Percentiles rank a stretch among this genome's conserved stretches.
These are phyloP conservation scores for Lepisosteus osseus DNA, from an alignment of 2,113 vertebrate genomes.

Conservation along the genomic window DNA sequence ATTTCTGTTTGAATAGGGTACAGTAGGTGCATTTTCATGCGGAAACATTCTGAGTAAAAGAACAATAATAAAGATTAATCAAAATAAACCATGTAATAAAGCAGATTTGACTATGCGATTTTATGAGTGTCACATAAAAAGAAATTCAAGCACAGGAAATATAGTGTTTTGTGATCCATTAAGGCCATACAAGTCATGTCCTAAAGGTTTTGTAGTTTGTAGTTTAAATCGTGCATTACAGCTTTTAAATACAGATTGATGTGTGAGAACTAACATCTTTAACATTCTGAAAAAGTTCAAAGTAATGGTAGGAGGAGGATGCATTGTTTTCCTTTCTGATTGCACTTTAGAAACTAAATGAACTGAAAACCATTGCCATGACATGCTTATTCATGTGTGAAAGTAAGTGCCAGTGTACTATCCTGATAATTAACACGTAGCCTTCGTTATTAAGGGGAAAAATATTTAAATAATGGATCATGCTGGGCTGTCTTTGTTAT, in stretches of 20 bases:
- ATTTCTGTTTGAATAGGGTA: too few species aligned
- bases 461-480: constrained; percentile 43
- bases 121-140: too few species aligned
- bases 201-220: constrained; percentile 42
- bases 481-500: constrained; percentile 37
- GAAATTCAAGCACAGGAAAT: too few species aligned
- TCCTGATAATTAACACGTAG: constrained; percentile 59
- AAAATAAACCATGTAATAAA: too few species aligned
- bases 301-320: constrained; percentile 52
- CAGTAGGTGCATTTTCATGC: too few species aligned
- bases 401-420: constrained; percentile 57
- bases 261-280: constrained; percentile 65
- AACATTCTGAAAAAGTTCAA: constrained; percentile 55
- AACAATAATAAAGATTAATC: too few species aligned
- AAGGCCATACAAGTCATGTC: too few species aligned
- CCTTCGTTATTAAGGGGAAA: constrained; percentile 52
- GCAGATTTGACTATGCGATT: too few species aligned
- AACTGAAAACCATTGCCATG: constrained; percentile 61
- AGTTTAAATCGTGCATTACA: constrained; percentile 52
- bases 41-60: too few species aligned
- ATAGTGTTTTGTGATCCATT: too few species aligned
- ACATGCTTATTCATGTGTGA: constrained; percentile 68
- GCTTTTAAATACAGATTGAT: constrained; percentile 46
- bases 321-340: constrained; percentile 51
- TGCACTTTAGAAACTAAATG: constrained; percentile 51